phyloP scores from a whole-genome alignment of 2,113 vertebrate genomes.

The Anseranas semipalmata region DNA sequence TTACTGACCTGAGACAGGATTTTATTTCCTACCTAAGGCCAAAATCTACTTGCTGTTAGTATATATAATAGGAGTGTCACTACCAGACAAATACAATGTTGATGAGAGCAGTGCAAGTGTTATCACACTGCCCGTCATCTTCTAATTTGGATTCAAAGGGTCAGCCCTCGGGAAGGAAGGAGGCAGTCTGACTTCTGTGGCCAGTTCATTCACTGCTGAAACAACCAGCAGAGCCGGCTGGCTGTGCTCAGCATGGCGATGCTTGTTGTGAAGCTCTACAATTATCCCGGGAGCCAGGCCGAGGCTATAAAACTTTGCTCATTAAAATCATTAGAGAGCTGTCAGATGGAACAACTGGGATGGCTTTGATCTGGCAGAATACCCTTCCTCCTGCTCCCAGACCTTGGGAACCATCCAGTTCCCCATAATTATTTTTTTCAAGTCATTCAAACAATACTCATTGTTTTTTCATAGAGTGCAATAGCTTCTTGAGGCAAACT shows the following conservation, averaged over 20 bases:
- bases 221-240: not conserved
- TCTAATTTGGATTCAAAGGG: conserved; percentile 15
- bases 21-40: not conserved
- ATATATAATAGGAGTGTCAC: not conserved
- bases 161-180: not conserved
- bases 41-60: not conserved
- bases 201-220: not conserved
- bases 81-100: not conserved
- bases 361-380: conserved; percentile 51
- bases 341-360: conserved; percentile 52
- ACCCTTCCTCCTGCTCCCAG: not conserved
- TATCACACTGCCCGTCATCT: not conserved
- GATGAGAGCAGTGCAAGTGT: not conserved
- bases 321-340: conserved; percentile 48
- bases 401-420: conserved; percentile 30
- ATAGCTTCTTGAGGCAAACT: not conserved
- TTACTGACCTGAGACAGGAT: not conserved
- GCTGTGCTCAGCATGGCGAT: not conserved
- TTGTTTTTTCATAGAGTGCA: not conserved
- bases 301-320: conserved; percentile 32
- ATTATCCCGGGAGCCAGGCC: not conserved
- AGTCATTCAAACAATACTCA: not conserved
- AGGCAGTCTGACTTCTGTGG: not conserved
- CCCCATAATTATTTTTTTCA: not conserved
- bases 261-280: not conserved